Evolutionary conservation across 2,113 vertebrate genomes (phyloP), one percentile per base, ranked within the genome.

Genomic region (Chloebia gouldiae): DNA sequence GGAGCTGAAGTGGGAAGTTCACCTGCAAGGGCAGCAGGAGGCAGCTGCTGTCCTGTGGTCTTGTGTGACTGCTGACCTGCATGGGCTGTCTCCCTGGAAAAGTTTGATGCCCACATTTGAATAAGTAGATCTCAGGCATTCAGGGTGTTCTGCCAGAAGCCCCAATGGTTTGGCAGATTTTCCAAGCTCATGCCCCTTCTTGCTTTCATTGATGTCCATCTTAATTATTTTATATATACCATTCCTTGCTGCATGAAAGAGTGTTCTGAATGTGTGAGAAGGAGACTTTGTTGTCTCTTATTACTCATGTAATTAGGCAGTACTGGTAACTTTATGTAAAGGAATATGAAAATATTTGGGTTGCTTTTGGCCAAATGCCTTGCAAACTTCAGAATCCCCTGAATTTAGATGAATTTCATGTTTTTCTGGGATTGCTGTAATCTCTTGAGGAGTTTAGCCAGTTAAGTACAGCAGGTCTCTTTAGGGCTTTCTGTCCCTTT

Each of bases 231-330:
- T 75, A 66, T 75, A 56, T 78, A 18, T 40, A 25, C 47, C 0
- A 0, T 71, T 95, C 30, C 68, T 90, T n/a, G 30, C 60, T 93
- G 79, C 75, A 82, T 73, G 68, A 76, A 87, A 85, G 54, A 77
- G 61, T 19, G 27, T 51, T 90, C 75, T 92, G 81, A 60, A 25
- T 60, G 44, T 78, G 86, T 70, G 60, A 96, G 90, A 86, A 81
- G 71, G 47, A 90, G 79, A 51, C 76, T 95, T 94, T 95, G 90
- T 96, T 91, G 80, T 82, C 61, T 91, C 63, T 61, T 92, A 95
- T 95, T 94, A 95, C 81, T 88, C 81, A 91, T n/a, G 18, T 85
- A 95, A 95, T 96, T 95, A 96, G 69, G 59, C 89, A 81, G 72
- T 71, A 73, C 72, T 82, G 90, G 90, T 96, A 95, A 96, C 77